These are phyloP conservation scores for Napeogenes sylphis DNA, from an alignment of 2,888 invertebrate species.

Conservation along the genomic window DNA sequence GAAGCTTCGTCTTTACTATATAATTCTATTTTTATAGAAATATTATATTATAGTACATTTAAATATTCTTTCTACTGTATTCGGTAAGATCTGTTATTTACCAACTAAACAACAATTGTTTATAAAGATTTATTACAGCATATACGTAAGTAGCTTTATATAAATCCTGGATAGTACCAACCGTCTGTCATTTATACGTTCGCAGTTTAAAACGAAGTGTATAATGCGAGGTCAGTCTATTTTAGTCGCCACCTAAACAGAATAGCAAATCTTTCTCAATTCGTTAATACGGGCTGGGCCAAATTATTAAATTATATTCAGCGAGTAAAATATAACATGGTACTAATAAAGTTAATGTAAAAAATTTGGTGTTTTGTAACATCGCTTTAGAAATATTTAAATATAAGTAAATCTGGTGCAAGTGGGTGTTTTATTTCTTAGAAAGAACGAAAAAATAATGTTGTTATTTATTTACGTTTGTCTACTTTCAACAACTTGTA, in stretches of 20 bases:
- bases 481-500: conserved; percentile 23
- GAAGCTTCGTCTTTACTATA: no score
- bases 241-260: conserved; percentile 24
- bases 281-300: not conserved
- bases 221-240: conserved; percentile 27
- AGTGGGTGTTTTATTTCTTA: not conserved
- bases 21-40: no score
- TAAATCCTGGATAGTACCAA: not conserved
- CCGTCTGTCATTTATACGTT: not conserved
- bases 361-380: no score
- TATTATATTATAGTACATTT: no score
- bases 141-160: not conserved
- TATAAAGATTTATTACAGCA: not conserved
- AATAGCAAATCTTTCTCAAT: conserved; percentile 2
- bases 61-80: no score
- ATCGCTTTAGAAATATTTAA: not conserved
- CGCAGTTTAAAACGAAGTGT: conserved; percentile 1
- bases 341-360: no score
- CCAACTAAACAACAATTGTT: not conserved
- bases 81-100: no score
- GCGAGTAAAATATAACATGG: no score
- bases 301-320: not conserved
- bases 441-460: not conserved
- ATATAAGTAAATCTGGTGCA: no score
- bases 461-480: conserved; percentile 21